A percentile compares a stretch with the other conserved stretches of the same genome.
phyloP scores from a whole-genome alignment of 1,140 invertebrate species.

The Magallana angulata region DNA sequence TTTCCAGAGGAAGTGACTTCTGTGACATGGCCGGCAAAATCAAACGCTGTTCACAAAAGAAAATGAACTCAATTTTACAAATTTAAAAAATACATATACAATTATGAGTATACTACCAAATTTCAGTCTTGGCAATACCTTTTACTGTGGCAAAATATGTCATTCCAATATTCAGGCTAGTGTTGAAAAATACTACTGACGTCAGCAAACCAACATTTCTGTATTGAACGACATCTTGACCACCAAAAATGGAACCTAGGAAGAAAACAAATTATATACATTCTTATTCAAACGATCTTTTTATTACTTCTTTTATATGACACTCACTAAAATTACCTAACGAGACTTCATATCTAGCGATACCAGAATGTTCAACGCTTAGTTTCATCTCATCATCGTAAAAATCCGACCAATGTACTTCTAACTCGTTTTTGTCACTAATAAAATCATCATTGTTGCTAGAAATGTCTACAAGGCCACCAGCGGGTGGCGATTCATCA shows the following conservation, averaged over 20 bases:
- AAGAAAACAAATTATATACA: background rate
- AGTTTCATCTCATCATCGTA: constrained; percentile 41
- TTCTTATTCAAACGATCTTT: background rate
- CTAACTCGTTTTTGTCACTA: background rate
- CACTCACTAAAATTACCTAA: constrained; percentile 21
- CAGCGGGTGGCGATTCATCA: constrained; percentile 47
- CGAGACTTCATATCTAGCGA: constrained; percentile 4
- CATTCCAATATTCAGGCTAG: constrained; percentile 41
- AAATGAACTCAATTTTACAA: background rate
- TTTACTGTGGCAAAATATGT: constrained; percentile 54
- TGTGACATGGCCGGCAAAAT: constrained; percentile 36
- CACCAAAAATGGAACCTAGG: constrained; percentile 42
- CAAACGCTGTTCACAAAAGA: constrained; percentile 27
- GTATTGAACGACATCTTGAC: constrained; percentile 40
- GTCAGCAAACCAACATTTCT: constrained; percentile 42
- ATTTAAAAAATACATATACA: background rate
- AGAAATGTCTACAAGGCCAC: constrained; percentile 45
- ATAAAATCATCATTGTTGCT: constrained; percentile 46
- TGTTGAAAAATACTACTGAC: constrained; percentile 13
- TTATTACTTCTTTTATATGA: background rate
- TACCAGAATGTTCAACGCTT: background rate
- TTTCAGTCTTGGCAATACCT: constrained; percentile 35
- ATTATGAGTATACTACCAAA: background rate
- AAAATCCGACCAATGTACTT: constrained; percentile 51
- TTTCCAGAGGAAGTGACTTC: background rate